These are phyloP conservation scores for Eumaeus atala DNA, from an alignment of 1,140 invertebrate species.

Conservation along the genomic window DNA sequence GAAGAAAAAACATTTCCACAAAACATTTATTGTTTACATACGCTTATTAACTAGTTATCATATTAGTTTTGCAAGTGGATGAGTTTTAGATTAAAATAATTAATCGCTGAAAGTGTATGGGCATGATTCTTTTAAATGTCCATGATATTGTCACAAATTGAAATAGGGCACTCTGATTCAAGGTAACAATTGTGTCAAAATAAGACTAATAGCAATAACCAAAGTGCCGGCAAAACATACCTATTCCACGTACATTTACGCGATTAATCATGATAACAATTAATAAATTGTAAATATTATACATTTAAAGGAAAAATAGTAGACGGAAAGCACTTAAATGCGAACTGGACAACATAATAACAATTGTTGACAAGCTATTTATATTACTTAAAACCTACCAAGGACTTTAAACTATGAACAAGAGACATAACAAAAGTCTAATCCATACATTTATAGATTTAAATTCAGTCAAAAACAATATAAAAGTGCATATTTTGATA, in stretches of 20 bases:
- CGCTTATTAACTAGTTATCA: no score
- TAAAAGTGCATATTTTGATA: conserved; percentile 51
- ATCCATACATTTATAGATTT: not conserved
- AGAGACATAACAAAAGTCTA: not conserved
- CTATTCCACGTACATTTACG: not conserved
- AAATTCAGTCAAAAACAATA: conserved; percentile 43
- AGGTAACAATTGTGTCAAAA: conserved; percentile 29
- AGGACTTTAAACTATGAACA: not conserved
- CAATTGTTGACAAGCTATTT: not conserved
- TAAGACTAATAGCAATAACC: conserved; percentile 39
- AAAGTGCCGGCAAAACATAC: conserved; percentile 41
- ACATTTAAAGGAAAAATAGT: conserved; percentile 1
- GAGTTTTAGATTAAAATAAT: no score
- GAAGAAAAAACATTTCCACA: not conserved
- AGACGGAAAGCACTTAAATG: conserved; percentile 3
- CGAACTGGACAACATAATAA: not conserved
- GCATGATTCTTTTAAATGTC: no score
- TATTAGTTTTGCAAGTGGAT: no score
- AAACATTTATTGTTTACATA: not conserved
- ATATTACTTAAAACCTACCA: not conserved
- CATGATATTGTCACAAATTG: no score
- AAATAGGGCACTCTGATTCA: not conserved
- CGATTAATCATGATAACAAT: not conserved
- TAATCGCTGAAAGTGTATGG: no score
- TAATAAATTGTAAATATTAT: not conserved